Evolutionary conservation across 2,888 invertebrate genomes (phyloP).

Genomic region (Epinotia demarniana): DNA sequence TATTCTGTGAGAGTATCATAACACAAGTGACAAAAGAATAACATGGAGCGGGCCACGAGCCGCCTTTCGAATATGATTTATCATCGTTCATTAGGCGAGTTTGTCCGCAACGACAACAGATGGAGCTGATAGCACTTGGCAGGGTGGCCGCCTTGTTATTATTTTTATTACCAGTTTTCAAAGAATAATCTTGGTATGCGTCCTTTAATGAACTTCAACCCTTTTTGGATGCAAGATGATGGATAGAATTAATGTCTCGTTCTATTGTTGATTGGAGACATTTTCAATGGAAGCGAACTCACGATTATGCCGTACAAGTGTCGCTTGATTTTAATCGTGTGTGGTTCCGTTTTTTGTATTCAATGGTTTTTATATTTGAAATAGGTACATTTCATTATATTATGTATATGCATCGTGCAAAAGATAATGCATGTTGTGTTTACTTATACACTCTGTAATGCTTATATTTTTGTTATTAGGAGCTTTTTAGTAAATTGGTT

Average conservation of each 20-base stretch:
- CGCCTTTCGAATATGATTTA: conserved; percentile 85
- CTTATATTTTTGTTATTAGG: not conserved
- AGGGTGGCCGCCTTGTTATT: conserved; percentile 85
- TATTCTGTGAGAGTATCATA: conserved; percentile 5
- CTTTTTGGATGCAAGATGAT: conserved; percentile 82
- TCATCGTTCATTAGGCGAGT: conserved; percentile 85
- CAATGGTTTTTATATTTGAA: conserved; percentile 7
- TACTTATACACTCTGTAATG: not conserved
- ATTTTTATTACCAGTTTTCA: conserved; percentile 84
- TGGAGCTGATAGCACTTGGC: conserved; percentile 85
- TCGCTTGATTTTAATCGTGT: conserved; percentile 42
- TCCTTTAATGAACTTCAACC: conserved; percentile 84
- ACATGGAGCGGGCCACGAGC: conserved; percentile 71
- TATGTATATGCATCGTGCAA: conserved; percentile 4
- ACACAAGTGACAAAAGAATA: conserved; percentile 60
- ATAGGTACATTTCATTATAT: conserved; percentile 5
- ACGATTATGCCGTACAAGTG: conserved; percentile 53
- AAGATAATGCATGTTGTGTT: not conserved
- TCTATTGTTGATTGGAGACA: conserved; percentile 83
- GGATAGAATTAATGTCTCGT: conserved; percentile 83
- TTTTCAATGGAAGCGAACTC: conserved; percentile 69
- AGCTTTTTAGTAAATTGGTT: not conserved
- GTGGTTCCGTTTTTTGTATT: conserved; percentile 30
- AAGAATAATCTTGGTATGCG: conserved; percentile 84
- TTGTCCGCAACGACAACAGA: conserved; percentile 85